Evolutionary conservation across 2,888 invertebrate genomes (phyloP), one percentile per base, ranked within the genome.

Genomic region (Punctoribates punctum): DNA sequence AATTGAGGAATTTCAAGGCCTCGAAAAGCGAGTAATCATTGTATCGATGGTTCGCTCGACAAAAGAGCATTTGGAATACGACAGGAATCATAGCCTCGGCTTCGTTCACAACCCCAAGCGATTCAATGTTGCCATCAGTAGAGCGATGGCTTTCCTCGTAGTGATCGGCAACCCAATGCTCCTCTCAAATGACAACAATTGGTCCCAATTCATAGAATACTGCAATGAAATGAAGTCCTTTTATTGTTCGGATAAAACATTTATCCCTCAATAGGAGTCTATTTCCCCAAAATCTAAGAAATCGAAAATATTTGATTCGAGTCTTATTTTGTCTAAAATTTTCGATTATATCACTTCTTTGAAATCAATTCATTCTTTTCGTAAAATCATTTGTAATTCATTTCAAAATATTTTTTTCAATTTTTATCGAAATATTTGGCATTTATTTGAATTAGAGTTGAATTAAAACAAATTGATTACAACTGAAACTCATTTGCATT

Each of bases 71-170:
- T 85, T 87, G 80, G 87, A 89, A 81, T 84, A 85, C 0, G 86
- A 85, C 79, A 85, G 87, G 79, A 84, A 86, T 17, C 27, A 27
- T 15, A 27, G 25, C 3, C 83, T 93, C 46, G 91, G 91, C 1
- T 93, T 93, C 81, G 86, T 93, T 0, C 86, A 88, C 25, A 89
- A 89, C 79, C 89, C 90, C 0, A 90, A 91, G 82, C 87, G 96
- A 77, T 87, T 96, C 81, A 97, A 96, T 85, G 96, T 96, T 0
- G 90, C 94, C 0, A 87, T 96, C 73, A 94, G 94, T 0, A 88
- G 96, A 79, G 92, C 94, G 13, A 89, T 91, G 83, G 88, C 90
- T 11, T 86, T 94, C 34, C 87, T 92, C 6, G 86, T 96, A 54
- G 86, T 96, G 74, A 87, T 95, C 80, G 96, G 96, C 65, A 91